Evolutionary conservation across 2,888 invertebrate species (phyloP), one percentile per base, ranked within the genome.

Genomic region (Caenorhabditis wallacei): DNA sequence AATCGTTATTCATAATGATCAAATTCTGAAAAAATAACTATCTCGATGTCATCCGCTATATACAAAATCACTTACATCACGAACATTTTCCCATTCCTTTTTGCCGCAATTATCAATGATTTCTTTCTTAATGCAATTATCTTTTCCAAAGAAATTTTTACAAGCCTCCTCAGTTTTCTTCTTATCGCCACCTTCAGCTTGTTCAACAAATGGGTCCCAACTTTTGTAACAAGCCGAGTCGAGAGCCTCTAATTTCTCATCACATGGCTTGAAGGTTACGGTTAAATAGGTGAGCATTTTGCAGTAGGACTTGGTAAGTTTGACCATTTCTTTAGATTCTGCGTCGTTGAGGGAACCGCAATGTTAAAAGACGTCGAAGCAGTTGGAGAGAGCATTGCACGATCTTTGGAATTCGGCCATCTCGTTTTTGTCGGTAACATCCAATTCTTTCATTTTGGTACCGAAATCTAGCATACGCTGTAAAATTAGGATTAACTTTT

Each of bases 61-160:
- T 30, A 3, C 30, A 30, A 30, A 30, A 30, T 5, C n/a, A n/a
- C 30, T 30, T 30, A 30, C 30, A 30, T 30, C 30, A 5, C 30
- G 30, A 30, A 30, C 4, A 30, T 8, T 30, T 5, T 30, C 30
- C 30, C 30, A 30, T 30, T 30, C 30, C 30, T 30, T 30, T 30
- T 30, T 3, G 8, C 30, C 8, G 8, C 30, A 30, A 3, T 30
- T 3, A 3, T 30, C 30, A 8, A 30, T 8, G 30, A 30, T 30
- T 30, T 30, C 30, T 30, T 30, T 30, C 30, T 30, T 30, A 3
- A 30, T 5, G 8, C 30, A 30, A 3, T 30, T 3, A 30, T 30
- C 75, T 26, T 66, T 66, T 26, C 75, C 75, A 22, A 75, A 75
- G 22, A 51, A 75, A 30, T 54, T 74, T 30, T 74, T 64, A 35